Base-by-base conservation (phyloP, 2,888 invertebrate genomes). In the Mesoligia furuncula region DNA sequence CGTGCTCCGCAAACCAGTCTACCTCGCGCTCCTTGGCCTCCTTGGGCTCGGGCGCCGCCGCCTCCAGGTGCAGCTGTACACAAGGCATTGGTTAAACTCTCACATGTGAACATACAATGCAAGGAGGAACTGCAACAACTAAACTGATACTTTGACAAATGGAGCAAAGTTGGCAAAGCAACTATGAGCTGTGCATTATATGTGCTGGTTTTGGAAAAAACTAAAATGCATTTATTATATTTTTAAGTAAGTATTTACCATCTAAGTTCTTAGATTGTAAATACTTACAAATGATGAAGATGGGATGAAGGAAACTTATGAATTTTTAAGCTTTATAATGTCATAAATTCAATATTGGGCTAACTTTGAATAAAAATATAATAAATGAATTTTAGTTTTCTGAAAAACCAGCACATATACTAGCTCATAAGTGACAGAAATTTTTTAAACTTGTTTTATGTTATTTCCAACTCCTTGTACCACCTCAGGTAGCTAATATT, bases 1-100 rank as follows among this genome's bases (percentile, higher is more conserved):
- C 94, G 90, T 98, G 97, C 95, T 98, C 98, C 79, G 98, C 98
- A 96, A 99, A 99, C 97, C 99, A 99, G 96, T 99, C 99, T 87
- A 98, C 97, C 95, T 99, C 98, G 85, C 97, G 97, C 91, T 98
- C 97, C 91, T 98, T 98, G 79, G 96, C 96, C 90, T 98, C 98
- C 89, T 97, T 97, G 64, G 97, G 96, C 89, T 98, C 98, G 71
- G 94, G 94, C 31, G 97, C 94, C 31, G 97, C 97, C 67, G 95
- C 91, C 3, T 98, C 98, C 95, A 98, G 95, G 94, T 98, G 98
- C 82, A 98, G 94, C 98, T 98, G 95, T 39, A 89, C 66, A 84
- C 62, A 76, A 66, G 54, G 51, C 51, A 54, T 42, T n/a, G 4
- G 4, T 69, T 57, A 36, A 36, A 77, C 9, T 24, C 51, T 27